A percentile compares a stretch with the other conserved stretches of the same genome.
phyloP scores from a whole-genome alignment of 1,140 invertebrate genomes.

The Drosophila sechellia region DNA sequence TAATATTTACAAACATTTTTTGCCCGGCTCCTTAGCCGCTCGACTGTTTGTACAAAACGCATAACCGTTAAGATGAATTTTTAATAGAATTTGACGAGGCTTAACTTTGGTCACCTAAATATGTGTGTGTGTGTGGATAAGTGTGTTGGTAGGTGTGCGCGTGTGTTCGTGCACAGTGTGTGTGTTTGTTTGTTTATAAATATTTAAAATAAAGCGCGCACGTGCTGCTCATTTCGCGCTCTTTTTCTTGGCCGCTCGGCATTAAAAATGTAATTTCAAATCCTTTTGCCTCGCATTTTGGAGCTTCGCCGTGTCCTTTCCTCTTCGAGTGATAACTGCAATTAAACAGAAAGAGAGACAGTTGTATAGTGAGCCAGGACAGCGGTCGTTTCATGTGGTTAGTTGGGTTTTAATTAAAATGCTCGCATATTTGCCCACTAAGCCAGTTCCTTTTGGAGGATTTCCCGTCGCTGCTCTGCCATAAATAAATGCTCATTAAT shows the following conservation, averaged over 20 bases:
- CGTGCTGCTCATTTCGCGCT: conserved; percentile 68
- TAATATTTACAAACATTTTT: conserved; percentile 80
- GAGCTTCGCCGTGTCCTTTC: conserved; percentile 25
- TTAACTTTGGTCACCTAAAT: conserved; percentile 32
- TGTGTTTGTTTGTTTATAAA: conserved; percentile 58
- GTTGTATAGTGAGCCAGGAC: conserved; percentile 14
- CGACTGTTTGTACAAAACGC: conserved; percentile 64
- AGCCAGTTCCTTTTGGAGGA: conserved; percentile 28
- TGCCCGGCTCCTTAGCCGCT: conserved; percentile 36
- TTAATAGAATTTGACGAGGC: conserved; percentile 76
- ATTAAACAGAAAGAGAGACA: conserved; percentile 46
- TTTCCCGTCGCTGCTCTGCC: conserved; percentile 18
- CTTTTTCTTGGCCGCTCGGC: conserved; percentile 24
- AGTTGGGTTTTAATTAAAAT: conserved; percentile 60
- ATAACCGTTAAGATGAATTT: conserved; percentile 80
- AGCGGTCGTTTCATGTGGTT: conserved; percentile 37
- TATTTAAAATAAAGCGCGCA: conserved; percentile 74
- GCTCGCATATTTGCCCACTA: conserved; percentile 45
- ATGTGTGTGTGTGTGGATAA: not conserved
- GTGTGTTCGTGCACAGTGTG: conserved; percentile 9
- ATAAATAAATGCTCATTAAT: conserved; percentile 73
- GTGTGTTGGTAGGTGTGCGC: not conserved
- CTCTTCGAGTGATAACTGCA: conserved; percentile 41
- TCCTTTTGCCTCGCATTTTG: conserved; percentile 58
- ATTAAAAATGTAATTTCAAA: conserved; percentile 67